These are phyloP conservation scores for Cynopterus sphinx DNA, from an alignment of 2,797 vertebrate species.

Conservation along the genomic window DNA sequence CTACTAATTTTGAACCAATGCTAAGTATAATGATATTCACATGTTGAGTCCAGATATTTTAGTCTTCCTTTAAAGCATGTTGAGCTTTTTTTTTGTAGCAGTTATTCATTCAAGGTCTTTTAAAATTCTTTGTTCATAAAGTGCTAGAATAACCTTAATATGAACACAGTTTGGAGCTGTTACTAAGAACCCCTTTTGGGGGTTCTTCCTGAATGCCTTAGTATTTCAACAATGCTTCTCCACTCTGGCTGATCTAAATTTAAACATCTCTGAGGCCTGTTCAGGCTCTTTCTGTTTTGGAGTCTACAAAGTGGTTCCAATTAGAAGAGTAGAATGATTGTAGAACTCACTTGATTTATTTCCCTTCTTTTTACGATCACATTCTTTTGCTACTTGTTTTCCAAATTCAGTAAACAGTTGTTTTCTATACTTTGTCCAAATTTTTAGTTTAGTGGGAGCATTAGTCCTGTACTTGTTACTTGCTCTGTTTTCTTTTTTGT, in stretches of 20 bases:
- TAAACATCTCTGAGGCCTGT: too few species aligned
- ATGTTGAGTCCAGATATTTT: not conserved
- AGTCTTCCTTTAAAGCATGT: not conserved
- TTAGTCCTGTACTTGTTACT: not conserved
- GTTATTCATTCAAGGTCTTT: not conserved
- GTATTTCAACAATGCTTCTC: not conserved
- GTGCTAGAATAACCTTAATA: not conserved
- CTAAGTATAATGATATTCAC: not conserved
- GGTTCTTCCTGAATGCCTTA: not conserved
- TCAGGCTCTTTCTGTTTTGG: not conserved
- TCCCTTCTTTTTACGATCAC: not conserved
- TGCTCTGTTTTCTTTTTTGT: not conserved
- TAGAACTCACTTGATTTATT: not conserved
- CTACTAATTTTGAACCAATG: not conserved
- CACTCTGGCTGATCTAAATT: not conserved
- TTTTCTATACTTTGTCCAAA: not conserved
- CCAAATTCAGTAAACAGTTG: not conserved
- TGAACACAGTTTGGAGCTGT: not conserved
- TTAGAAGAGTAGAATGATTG: not conserved
- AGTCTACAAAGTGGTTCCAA: not conserved
- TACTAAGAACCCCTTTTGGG: not conserved
- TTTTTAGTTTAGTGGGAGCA: not conserved
- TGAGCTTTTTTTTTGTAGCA: not conserved
- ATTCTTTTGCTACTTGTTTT: not conserved
- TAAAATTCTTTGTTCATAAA: not conserved